Conservation (phyloP, 2,113 vertebrate genomes). For the Amphiprion percula region DNA sequence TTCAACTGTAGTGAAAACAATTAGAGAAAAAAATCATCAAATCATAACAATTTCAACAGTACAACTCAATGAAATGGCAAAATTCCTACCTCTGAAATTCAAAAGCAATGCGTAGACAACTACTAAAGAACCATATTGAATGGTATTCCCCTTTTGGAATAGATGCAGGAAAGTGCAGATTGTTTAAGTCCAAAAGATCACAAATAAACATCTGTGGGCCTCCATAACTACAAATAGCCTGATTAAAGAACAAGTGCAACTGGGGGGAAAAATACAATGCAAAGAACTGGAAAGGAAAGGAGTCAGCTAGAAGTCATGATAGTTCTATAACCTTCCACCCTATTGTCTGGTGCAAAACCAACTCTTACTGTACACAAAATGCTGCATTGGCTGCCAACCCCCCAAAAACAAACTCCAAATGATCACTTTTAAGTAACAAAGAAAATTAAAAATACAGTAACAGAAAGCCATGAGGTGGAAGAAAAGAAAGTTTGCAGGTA, state of each 20-base stretch:
- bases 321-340: conserved; percentile 48
- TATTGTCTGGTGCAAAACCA: conserved; percentile 43
- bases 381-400: conserved; percentile 29
- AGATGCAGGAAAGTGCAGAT: conserved; percentile 12
- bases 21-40: background rate
- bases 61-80: background rate
- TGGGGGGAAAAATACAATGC: conserved; percentile 22
- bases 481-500: conserved; percentile 46
- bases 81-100: background rate
- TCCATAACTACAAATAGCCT: conserved; percentile 25
- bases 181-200: conserved; percentile 38
- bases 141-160: conserved; percentile 21
- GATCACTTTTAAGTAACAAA: conserved; percentile 42
- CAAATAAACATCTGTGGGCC: conserved; percentile 23
- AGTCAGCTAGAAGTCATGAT: conserved; percentile 45
- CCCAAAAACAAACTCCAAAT: conserved; percentile 30
- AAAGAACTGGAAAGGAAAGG: conserved; percentile 30
- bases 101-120: background rate
- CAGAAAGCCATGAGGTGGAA: conserved; percentile 23
- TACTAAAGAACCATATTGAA: conserved; percentile 17
- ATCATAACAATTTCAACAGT: background rate
- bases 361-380: conserved; percentile 32
- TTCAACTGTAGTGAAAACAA: background rate
- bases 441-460: conserved; percentile 18
- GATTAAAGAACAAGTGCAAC: conserved; percentile 35